These are phyloP conservation scores for Camponotus vicinus DNA, from an alignment of 1,140 invertebrate species.

Conservation along the genomic window DNA sequence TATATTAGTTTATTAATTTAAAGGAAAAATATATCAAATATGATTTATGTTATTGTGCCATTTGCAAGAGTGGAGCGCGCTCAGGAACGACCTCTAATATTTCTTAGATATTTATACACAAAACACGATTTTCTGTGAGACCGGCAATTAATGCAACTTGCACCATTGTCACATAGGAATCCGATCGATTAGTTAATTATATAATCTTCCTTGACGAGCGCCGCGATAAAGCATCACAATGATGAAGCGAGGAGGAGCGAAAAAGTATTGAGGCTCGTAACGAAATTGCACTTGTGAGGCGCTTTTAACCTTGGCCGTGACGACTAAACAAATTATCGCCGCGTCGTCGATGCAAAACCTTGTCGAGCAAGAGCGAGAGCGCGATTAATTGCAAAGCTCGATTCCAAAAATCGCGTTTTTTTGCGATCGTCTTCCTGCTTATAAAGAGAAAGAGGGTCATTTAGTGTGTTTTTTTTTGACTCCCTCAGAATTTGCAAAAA, in stretches of 20 bases:
- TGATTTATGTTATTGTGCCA: not conserved
- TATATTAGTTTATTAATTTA: not conserved
- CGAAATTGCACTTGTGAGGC: constrained; percentile 73
- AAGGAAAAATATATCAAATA: not conserved
- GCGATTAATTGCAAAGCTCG: not conserved
- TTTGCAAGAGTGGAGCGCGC: not conserved
- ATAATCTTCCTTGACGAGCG: constrained; percentile 20
- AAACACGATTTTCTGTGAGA: not conserved
- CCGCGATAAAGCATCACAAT: not conserved
- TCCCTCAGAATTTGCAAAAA: too few species aligned
- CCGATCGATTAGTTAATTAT: constrained; percentile 34
- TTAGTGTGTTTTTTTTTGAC: too few species aligned
- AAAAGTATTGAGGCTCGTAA: constrained; percentile 42
- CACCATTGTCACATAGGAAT: constrained; percentile 4
- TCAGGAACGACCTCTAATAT: not conserved
- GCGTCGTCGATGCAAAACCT: constrained; percentile 42
- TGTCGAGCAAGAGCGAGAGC: not conserved
- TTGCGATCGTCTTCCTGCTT: too few species aligned
- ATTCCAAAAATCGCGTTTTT: not conserved
- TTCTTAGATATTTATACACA: not conserved
- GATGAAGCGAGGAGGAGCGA: not conserved
- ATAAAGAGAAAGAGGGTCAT: too few species aligned
- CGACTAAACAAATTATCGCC: constrained; percentile 73
- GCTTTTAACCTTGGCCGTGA: constrained; percentile 77
- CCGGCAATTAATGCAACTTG: constrained; percentile 53